These are phyloP conservation scores for Drepana arcuata DNA, from an alignment of 1,140 invertebrate species.

Conservation along the genomic window DNA sequence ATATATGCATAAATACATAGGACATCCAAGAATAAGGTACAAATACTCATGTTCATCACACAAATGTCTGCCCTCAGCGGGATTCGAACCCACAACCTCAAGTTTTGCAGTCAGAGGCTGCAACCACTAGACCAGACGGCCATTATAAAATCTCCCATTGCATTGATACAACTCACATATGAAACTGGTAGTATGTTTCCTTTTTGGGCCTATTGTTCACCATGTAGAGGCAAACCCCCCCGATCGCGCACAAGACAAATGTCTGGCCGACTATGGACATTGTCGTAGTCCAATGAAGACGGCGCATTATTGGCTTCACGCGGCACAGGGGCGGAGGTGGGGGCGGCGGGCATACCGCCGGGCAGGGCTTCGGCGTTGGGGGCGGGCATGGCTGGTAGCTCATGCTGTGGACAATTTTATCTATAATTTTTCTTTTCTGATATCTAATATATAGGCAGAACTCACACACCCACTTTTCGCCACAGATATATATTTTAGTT, in stretches of 20 bases:
- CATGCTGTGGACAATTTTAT: slow-evolving; percentile 19
- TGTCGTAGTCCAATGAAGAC: slow-evolving; percentile 42
- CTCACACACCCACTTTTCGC: too few species aligned
- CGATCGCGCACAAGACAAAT: slow-evolving; percentile 11
- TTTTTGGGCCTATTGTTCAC: slow-evolving; percentile 23
- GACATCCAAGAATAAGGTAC: too few species aligned
- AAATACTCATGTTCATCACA: too few species aligned
- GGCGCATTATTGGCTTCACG: slow-evolving; percentile 42
- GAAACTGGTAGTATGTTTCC: slow-evolving; percentile 36
- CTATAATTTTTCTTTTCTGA: too few species aligned
- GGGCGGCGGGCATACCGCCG: slow-evolving; percentile 31
- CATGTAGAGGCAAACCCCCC: slow-evolving; percentile 22
- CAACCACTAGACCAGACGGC: too few species aligned
- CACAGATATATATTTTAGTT: too few species aligned
- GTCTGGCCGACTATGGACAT: slow-evolving; percentile 21
- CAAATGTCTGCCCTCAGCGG: too few species aligned
- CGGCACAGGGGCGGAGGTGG: slow-evolving; percentile 29
- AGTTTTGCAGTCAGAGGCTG: too few species aligned
- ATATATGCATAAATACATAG: too few species aligned
- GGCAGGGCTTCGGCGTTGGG: slow-evolving; percentile 24
- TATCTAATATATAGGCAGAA: too few species aligned
- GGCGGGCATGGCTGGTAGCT: slow-evolving; percentile 24
- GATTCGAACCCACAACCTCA: too few species aligned
- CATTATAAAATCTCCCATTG: too few species aligned
- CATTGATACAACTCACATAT: slow-evolving; percentile 57